phyloP scores from a whole-genome alignment of 2,113 vertebrate species.

The Trachemys scripta region DNA sequence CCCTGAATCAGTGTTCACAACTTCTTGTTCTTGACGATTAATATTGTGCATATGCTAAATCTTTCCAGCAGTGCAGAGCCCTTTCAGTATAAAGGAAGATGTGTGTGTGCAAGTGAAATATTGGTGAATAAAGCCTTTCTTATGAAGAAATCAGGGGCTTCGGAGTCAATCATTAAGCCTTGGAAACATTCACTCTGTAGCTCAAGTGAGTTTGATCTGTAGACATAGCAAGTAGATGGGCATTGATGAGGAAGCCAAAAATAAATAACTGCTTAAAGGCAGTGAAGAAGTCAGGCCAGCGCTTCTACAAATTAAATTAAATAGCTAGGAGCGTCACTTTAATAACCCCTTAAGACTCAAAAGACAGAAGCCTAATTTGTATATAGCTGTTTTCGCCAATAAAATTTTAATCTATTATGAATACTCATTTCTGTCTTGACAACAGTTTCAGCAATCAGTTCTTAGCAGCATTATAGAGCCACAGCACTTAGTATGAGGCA shows the following conservation, averaged over 20 bases:
- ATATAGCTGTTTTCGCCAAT: neutral
- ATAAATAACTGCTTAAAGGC: neutral
- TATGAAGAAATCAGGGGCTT: neutral
- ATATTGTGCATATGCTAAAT: neutral
- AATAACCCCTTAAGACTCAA: conserved; percentile 11
- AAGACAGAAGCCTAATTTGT: conserved; percentile 23
- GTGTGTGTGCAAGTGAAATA: neutral
- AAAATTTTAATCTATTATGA: conserved; percentile 36
- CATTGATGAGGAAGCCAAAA: neutral
- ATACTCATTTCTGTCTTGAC: conserved; percentile 39
- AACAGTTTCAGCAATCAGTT: conserved; percentile 34
- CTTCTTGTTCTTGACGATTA: neutral
- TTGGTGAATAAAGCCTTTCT: neutral
- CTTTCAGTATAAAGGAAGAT: neutral
- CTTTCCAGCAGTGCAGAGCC: neutral
- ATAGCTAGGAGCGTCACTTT: neutral
- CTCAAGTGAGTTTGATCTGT: neutral
- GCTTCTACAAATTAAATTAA: conserved; percentile 56
- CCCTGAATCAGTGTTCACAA: neutral
- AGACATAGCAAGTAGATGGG: neutral
- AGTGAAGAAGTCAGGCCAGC: neutral
- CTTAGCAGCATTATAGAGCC: neutral
- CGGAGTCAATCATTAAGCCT: neutral
- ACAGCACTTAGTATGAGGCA: neutral
- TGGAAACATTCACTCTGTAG: neutral